Conservation (phyloP, 2,888 invertebrate species). For the Furcula furcula region DNA sequence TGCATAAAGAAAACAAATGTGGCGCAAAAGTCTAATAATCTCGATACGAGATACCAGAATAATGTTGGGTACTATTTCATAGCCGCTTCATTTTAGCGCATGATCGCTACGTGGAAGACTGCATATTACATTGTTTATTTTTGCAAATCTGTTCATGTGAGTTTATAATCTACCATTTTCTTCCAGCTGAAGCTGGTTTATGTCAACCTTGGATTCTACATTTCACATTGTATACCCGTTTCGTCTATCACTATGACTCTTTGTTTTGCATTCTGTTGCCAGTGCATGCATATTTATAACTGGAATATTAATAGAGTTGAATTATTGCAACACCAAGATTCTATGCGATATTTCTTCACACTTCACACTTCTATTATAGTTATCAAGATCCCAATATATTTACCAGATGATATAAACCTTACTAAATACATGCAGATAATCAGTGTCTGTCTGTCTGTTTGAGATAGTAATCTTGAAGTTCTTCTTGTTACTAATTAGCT, state of each 20-base stretch:
- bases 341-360: too few relatives aligned
- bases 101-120: neutral
- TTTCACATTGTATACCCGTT: neutral
- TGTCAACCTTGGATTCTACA: neutral
- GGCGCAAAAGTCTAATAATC: too few relatives aligned
- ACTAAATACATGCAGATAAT: too few relatives aligned
- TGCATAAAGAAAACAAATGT: too few relatives aligned
- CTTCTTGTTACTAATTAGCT: too few relatives aligned
- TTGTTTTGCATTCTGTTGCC: neutral
- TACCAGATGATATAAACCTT: too few relatives aligned
- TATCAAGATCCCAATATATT: too few relatives aligned
- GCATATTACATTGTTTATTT: slow-evolving; percentile 1
- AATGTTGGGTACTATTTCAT: neutral
- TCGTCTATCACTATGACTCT: neutral
- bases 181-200: neutral
- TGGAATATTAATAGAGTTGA: neutral
- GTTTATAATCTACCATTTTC: neutral
- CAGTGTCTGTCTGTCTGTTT: too few relatives aligned
- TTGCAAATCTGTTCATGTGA: neutral
- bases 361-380: too few relatives aligned
- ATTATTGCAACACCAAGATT: too few relatives aligned
- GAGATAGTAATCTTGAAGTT: too few relatives aligned
- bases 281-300: neutral
- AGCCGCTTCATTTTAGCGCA: neutral
- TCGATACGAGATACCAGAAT: too few relatives aligned